Evolutionary conservation across 2,113 vertebrate species (phyloP).

Genomic region (Variabilichromis moorii): DNA sequence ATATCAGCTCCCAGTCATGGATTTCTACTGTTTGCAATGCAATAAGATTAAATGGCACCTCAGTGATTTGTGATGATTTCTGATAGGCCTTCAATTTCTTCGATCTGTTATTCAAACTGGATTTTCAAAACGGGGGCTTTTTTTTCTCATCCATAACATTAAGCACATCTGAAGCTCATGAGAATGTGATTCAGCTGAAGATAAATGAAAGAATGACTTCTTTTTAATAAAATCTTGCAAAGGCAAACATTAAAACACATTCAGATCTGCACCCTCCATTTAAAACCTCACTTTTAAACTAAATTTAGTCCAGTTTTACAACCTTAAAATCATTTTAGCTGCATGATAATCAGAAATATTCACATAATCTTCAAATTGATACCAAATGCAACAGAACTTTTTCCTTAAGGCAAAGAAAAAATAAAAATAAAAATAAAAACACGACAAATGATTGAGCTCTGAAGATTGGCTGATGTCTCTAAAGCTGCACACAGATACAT

Average conservation of each 20-base stretch:
- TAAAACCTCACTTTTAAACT: neutral
- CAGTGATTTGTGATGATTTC: neutral
- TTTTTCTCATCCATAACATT: neutral
- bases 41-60: neutral
- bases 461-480: neutral
- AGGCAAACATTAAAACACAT: neutral
- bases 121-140: neutral
- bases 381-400: neutral
- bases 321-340: neutral
- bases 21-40: neutral
- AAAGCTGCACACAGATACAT: neutral
- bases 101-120: neutral
- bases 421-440: rapidly evolving
- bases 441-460: rapidly evolving
- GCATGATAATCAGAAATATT: neutral
- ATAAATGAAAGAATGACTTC: neutral
- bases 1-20: neutral
- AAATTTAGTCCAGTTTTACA: neutral
- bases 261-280: neutral
- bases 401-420: neutral
- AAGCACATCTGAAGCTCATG: neutral
- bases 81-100: neutral
- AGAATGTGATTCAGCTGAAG: neutral
- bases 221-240: neutral
- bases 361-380: neutral